Conservation (phyloP, 2,113 vertebrate genomes). For the Mormyrus lacerda region DNA sequence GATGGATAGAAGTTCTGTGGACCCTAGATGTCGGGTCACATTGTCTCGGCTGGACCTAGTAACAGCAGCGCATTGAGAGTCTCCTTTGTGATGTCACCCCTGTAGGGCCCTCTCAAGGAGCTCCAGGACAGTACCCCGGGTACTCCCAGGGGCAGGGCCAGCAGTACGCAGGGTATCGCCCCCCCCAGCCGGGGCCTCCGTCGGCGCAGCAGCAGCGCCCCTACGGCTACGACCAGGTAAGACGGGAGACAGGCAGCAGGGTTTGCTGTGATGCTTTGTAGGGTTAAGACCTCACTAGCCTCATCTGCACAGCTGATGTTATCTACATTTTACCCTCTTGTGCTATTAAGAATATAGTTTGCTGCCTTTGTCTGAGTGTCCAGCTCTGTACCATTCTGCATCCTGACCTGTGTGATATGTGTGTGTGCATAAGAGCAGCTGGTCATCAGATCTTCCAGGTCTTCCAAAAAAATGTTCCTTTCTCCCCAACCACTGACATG, state of each 20-base stretch:
- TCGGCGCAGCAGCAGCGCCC: conserved; percentile 93
- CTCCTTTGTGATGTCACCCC: neutral
- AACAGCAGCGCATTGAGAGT: neutral
- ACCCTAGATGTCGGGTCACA: too few relatives aligned
- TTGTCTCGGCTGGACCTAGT: neutral
- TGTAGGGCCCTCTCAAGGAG: conserved; percentile 82
- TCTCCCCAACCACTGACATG: neutral
- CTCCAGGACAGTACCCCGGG: conserved; percentile 88
- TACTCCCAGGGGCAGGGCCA: conserved; percentile 95
- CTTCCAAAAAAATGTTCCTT: neutral
- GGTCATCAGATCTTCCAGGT: neutral
- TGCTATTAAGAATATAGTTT: neutral
- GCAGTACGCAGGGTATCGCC: conserved; percentile 88
- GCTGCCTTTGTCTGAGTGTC: neutral
- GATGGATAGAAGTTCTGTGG: neutral
- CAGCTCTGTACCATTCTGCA: neutral
- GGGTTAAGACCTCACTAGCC: neutral
- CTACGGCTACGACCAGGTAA: conserved; percentile 96
- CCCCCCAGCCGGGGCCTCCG: conserved; percentile 87
- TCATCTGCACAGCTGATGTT: neutral
- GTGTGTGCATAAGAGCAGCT: neutral
- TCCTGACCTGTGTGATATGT: neutral
- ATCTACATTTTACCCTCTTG: neutral
- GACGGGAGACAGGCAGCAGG: neutral
- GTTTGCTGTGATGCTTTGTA: neutral